Evolutionary conservation across 2,888 invertebrate genomes (phyloP).

Genomic region (Desoria tigrina): DNA sequence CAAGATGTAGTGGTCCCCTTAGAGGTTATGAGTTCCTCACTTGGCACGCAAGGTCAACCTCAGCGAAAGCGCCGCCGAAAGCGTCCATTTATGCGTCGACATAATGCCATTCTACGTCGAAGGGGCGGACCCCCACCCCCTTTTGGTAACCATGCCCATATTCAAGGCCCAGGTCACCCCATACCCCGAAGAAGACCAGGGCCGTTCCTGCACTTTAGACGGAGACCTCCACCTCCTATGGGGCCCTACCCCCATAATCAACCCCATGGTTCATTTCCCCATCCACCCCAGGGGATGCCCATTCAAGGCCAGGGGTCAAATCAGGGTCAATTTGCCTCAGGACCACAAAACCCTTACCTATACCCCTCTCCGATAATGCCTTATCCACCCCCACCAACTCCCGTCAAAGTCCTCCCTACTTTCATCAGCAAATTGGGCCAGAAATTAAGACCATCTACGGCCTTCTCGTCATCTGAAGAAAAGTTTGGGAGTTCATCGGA

Average conservation of each 20-base stretch:
- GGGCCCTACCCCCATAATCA: slow-evolving; percentile 19
- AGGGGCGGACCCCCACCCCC: slow-evolving; percentile 27
- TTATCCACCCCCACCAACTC: slow-evolving; percentile 15
- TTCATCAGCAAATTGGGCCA: slow-evolving; percentile 5
- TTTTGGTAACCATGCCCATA: slow-evolving; percentile 14
- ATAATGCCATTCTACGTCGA: background rate
- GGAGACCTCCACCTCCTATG: slow-evolving; percentile 13
- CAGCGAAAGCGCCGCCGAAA: slow-evolving; percentile 18
- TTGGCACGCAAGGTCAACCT: slow-evolving; percentile 1
- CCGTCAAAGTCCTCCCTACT: slow-evolving; percentile 22
- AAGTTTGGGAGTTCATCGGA: background rate
- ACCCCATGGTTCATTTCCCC: background rate
- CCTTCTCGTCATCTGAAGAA: slow-evolving; percentile 10
- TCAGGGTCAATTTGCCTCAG: too few relatives aligned
- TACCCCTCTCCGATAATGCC: background rate
- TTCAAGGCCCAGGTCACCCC: slow-evolving; percentile 8
- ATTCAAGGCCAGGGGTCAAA: too few relatives aligned
- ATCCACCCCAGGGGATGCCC: slow-evolving; percentile 12
- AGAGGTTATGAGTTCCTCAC: background rate
- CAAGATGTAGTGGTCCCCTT: slow-evolving; percentile 19
- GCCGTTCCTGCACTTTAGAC: slow-evolving; percentile 6
- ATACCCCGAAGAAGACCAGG: background rate
- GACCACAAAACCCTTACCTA: too few relatives aligned
- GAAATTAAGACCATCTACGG: background rate
- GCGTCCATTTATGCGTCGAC: slow-evolving; percentile 23